Evolutionary conservation across 2,797 vertebrate genomes (phyloP).

Genomic region (Balearica regulorum): DNA sequence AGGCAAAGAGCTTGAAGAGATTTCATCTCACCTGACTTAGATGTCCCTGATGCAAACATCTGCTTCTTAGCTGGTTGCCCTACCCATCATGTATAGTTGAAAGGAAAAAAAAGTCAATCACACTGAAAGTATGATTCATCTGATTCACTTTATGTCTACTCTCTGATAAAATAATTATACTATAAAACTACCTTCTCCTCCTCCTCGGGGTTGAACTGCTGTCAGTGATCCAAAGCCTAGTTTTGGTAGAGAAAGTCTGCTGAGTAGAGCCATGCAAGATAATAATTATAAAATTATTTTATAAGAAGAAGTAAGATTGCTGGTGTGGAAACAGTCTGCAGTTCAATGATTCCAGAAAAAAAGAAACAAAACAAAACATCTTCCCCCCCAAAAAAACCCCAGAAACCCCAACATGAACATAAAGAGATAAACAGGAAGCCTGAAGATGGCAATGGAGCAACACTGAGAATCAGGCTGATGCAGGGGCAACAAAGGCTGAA

Average conservation of each 20-base stretch:
- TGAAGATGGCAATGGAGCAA: background rate
- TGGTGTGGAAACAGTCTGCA: background rate
- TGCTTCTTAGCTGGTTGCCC: background rate
- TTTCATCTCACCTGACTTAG: background rate
- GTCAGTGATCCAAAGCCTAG: background rate
- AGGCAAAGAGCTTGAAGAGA: background rate
- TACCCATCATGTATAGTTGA: background rate
- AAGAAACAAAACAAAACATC: background rate
- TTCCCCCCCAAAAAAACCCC: fast-evolving
- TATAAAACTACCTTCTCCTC: background rate
- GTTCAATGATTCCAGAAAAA: background rate
- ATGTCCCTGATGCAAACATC: background rate
- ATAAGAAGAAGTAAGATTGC: background rate
- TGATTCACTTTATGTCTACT: background rate
- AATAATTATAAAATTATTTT: background rate
- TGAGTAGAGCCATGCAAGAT: background rate
- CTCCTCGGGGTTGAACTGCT: background rate
- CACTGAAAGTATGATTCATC: background rate
- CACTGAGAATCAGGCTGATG: background rate
- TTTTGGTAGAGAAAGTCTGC: background rate
- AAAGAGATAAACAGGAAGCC: background rate
- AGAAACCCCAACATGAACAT: fast-evolving
- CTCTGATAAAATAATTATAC: background rate
- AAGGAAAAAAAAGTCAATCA: background rate
- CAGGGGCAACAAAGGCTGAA: background rate